phyloP scores from a whole-genome alignment of 2,797 vertebrate genomes.

The Stomatorhinus walkeri region DNA sequence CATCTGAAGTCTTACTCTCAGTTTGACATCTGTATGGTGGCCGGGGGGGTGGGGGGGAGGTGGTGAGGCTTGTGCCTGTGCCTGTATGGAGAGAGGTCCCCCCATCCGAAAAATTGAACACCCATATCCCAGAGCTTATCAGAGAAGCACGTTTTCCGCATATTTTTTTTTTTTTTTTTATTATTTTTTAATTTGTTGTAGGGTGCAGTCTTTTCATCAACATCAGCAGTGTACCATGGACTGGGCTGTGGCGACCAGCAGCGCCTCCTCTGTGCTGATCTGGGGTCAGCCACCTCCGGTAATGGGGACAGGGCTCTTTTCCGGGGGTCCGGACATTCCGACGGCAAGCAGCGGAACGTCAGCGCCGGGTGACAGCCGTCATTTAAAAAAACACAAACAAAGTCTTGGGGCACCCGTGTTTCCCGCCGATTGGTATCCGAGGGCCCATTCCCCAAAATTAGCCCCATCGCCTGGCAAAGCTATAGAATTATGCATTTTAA shows the following conservation, averaged over 20 bases:
- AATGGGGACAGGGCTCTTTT: neutral
- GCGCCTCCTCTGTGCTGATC: no score
- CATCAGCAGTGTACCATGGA: neutral
- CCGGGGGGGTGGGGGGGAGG: no score
- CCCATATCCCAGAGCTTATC: neutral
- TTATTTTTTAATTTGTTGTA: neutral
- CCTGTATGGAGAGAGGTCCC: neutral
- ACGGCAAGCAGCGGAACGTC: neutral
- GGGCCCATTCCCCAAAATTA: neutral
- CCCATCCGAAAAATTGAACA: neutral
- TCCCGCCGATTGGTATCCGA: neutral
- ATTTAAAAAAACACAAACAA: neutral
- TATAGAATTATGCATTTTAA: constrained; percentile 2
- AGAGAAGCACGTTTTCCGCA: neutral
- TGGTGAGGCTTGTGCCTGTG: neutral
- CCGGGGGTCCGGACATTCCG: neutral
- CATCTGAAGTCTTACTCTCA: neutral
- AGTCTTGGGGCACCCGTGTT: neutral
- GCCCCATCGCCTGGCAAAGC: neutral
- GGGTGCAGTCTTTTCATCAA: neutral
- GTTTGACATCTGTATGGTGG: neutral
- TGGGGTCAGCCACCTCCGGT: neutral
- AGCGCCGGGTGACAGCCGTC: neutral
- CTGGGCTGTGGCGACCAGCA: neutral
- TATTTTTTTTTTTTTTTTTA: neutral